These are phyloP conservation scores for Drosophila elegans DNA, from an alignment of 1,140 invertebrate species.

Conservation along the genomic window DNA sequence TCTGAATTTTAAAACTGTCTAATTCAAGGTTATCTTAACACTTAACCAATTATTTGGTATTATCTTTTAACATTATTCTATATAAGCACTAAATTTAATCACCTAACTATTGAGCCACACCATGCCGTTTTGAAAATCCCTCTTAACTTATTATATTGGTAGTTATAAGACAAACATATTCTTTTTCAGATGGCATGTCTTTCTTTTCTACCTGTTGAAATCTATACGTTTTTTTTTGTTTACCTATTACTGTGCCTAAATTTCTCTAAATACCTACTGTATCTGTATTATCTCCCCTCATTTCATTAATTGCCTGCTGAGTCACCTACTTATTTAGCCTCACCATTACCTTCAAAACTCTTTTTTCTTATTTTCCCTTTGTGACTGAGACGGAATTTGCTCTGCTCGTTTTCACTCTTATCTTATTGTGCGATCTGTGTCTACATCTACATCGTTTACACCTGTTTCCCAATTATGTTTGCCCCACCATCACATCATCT, in stretches of 20 bases:
- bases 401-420: slow-evolving; percentile 44
- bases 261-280: neutral
- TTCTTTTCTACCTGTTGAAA: neutral
- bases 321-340: slow-evolving; percentile 6
- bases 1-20: too few species aligned
- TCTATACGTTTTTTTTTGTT: neutral
- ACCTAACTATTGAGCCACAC: neutral
- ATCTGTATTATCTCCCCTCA: slow-evolving; percentile 8
- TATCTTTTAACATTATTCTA: neutral
- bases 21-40: too few species aligned
- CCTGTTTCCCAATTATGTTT: slow-evolving; percentile 72
- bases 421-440: slow-evolving; percentile 39
- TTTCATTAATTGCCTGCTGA: slow-evolving; percentile 24
- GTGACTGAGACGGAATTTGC: slow-evolving; percentile 29
- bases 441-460: slow-evolving; percentile 48
- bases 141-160: too few species aligned
- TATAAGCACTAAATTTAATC: neutral
- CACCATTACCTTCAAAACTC: neutral
- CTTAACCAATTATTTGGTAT: neutral
- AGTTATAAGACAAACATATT: too few species aligned
- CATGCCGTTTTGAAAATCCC: neutral
- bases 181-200: too few species aligned
- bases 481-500: slow-evolving; percentile 48
- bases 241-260: neutral
- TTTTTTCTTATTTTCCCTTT: slow-evolving; percentile 5